Base-by-base conservation (phyloP, 2,113 vertebrate species). In the Grammomys surdaster region DNA sequence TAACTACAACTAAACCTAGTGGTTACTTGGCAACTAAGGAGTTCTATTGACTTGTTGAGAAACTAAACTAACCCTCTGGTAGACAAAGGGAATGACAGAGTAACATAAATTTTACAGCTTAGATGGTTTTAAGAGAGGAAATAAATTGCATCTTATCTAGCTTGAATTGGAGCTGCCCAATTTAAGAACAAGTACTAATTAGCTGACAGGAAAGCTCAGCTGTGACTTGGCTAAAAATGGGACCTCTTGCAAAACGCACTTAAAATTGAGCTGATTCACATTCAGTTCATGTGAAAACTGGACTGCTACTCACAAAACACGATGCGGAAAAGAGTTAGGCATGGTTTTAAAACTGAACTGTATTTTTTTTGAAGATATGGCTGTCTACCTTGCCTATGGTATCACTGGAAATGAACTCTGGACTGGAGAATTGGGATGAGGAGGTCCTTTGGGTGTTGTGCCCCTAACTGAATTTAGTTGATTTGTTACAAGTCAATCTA, bases 111-210 rank as follows among this genome's bases (percentile, higher is more conserved):
- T 97, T 93, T 95, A 89, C 77, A 93, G 94, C 88, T 89, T 65
- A 36, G 96, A 89, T 95, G 92, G 96, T 97, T 97, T 97, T 96
- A 96, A 94, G 90, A 97, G 92, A 95, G 85, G 90, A 97, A 95
- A 91, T 86, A 90, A 95, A 97, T 95, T 92, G 92, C 85, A 95
- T 94, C 96, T 96, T 77, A 90, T 97, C 95, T 81, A 75, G 96
- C 94, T 92, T 92, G 96, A 89, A 77, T 91, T 97, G 96, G 97
- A 96, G 92, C 90, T 96, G 92, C 96, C 97, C 92, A 82, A 98
- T 96, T 97, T 97, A 96, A 97, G 97, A 98, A 97, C 97, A 97
- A 97, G 96, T 84, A 98, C 97, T 97, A 97, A 98, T 97, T 97
- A 97, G 95, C 95, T 87, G 92, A 96, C 97, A 97, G 92, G 76